Percentiles rank a stretch among this genome's conserved stretches.
Conservation (phyloP, 2,113 vertebrate genomes). For the Malurus alboscapulatus region DNA sequence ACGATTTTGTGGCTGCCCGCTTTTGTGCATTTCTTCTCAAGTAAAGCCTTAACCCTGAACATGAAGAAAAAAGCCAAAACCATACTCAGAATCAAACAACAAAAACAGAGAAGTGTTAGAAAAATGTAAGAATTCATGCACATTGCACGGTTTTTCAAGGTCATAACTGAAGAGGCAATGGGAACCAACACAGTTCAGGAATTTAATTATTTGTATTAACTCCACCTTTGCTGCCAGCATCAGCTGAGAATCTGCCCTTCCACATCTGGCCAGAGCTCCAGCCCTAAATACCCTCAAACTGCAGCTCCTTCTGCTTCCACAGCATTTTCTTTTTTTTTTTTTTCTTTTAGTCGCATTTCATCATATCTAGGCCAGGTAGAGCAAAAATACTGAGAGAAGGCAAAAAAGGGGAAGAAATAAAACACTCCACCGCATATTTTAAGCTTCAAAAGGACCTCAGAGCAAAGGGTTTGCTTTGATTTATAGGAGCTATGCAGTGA, state of each 20-base stretch:
- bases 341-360: background rate
- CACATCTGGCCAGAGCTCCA: background rate
- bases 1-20: background rate
- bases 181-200: rapidly evolving
- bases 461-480: conserved; percentile 41
- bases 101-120: background rate
- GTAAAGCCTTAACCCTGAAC: background rate
- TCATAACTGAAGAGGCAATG: background rate
- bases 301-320: background rate
- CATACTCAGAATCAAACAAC: background rate
- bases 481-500: background rate
- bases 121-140: background rate
- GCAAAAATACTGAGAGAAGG: background rate
- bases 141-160: background rate
- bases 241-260: background rate
- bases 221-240: background rate
- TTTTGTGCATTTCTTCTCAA: background rate
- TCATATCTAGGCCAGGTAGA: background rate
- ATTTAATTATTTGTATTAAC: background rate
- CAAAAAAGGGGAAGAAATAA: background rate
- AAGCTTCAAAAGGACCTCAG: background rate
- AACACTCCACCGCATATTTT: background rate
- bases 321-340: background rate
- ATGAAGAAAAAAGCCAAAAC: background rate
- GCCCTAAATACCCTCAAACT: background rate